These are phyloP conservation scores for Phalangium opilio DNA, from an alignment of 2,888 invertebrate species.

Conservation along the genomic window DNA sequence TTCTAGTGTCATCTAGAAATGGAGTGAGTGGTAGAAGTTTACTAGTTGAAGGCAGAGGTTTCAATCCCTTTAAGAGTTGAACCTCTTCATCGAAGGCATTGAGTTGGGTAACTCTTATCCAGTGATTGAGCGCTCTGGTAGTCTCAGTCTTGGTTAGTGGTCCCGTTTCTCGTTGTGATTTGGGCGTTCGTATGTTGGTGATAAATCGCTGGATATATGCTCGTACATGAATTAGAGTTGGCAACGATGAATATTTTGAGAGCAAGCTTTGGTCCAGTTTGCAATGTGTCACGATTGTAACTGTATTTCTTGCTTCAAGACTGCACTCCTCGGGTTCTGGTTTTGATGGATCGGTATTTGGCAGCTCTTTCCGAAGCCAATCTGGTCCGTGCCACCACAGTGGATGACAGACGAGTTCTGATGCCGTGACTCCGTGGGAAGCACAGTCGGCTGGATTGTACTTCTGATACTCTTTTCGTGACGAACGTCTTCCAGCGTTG, in stretches of 20 bases:
- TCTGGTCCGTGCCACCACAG: constrained; percentile 16
- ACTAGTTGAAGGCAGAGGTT: no score
- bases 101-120: neutral
- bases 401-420: constrained; percentile 5
- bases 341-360: no score
- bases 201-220: no score
- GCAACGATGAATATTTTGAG: no score
- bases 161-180: neutral
- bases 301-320: no score
- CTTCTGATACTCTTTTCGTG: constrained; percentile 20
- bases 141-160: neutral
- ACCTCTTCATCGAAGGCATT: neutral
- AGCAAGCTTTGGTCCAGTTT: no score
- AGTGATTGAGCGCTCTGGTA: neutral
- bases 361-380: constrained; percentile 3
- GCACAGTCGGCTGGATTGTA: constrained; percentile 26
- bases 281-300: no score
- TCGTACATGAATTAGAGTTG: no score
- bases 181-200: no score
- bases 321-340: no score
- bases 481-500: constrained; percentile 22
- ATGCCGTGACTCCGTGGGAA: constrained; percentile 17
- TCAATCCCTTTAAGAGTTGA: no score
- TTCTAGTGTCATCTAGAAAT: constrained; percentile 12
- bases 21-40: constrained; percentile 9